Conservation (phyloP, 2,888 invertebrate species). For the Ectemnius lituratus region DNA sequence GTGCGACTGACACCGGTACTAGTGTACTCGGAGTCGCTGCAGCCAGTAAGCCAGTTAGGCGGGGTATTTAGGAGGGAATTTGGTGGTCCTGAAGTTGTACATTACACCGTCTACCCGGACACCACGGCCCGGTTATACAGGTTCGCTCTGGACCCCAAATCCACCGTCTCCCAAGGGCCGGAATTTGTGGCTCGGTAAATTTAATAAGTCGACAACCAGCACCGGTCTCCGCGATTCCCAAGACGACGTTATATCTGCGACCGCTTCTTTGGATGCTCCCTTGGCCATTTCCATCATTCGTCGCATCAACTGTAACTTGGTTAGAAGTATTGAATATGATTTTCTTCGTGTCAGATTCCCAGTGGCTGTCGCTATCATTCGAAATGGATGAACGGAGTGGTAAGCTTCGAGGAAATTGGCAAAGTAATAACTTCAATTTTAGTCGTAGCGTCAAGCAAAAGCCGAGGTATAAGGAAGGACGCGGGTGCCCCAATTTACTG, state of each 20-base stretch:
- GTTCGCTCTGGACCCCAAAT: conserved; percentile 55
- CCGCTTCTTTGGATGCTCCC: conserved; percentile 15
- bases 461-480: too few species aligned
- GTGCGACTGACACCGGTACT: conserved; percentile 27
- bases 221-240: conserved; percentile 45
- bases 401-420: too few species aligned
- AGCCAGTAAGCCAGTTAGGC: conserved; percentile 74
- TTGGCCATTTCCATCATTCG: neutral
- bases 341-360: too few species aligned
- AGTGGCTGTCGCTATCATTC: too few species aligned
- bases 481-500: too few species aligned
- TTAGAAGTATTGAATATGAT: too few species aligned
- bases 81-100: conserved; percentile 73
- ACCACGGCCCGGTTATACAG: conserved; percentile 52
- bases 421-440: too few species aligned
- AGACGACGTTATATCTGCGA: conserved; percentile 29
- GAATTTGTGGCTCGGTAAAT: conserved; percentile 75
- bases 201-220: conserved; percentile 73
- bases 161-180: conserved; percentile 59
- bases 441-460: too few species aligned
- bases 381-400: too few species aligned
- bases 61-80: conserved; percentile 75
- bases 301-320: too few species aligned
- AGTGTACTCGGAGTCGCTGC: conserved; percentile 47
- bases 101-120: conserved; percentile 68